Evolutionary conservation across 2,888 invertebrate genomes (phyloP), one percentile per base, ranked within the genome.

Genomic region (Gonocerus acuteangulatus): DNA sequence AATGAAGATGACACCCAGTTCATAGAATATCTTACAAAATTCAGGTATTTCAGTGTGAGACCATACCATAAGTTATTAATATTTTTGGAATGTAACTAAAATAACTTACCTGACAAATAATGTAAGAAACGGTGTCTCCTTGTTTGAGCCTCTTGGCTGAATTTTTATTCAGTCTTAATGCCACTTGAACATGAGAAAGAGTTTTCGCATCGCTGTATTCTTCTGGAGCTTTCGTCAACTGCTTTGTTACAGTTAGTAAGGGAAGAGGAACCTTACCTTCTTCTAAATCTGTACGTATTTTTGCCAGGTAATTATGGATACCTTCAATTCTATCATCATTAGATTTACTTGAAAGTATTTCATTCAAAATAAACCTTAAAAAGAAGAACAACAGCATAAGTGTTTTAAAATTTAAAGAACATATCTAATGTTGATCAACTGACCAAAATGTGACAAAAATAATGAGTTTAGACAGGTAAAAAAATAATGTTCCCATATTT

Each of bases 41-140:
- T n/a, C n/a, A n/a, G n/a, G n/a, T n/a, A n/a, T n/a, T n/a, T n/a
- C n/a, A n/a, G n/a, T n/a, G n/a, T n/a, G n/a, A n/a, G n/a, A n/a
- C n/a, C n/a, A n/a, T n/a, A n/a, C n/a, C n/a, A n/a, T n/a, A n/a
- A n/a, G n/a, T n/a, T n/a, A n/a, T n/a, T n/a, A n/a, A n/a, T n/a
- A n/a, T n/a, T n/a, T n/a, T n/a, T n/a, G n/a, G n/a, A n/a, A n/a
- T n/a, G n/a, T n/a, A n/a, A n/a, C n/a, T n/a, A 27, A 16, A 27
- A 27, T 27, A 2, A 54, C 18, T 7, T 34, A 75, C 81, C 73
- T 89, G 82, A 74, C 99, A 99, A 70, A 99, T 91, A 1, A 99
- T 82, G 72, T 97, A 99, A 11, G 92, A 85, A 1, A 99, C 90
- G 39, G 94, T 92, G 72, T 99, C 99, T 0, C 97, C 97, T 69